Evolutionary conservation across 2,888 invertebrate species (phyloP).

Genomic region (Aspidapion aeneum): DNA sequence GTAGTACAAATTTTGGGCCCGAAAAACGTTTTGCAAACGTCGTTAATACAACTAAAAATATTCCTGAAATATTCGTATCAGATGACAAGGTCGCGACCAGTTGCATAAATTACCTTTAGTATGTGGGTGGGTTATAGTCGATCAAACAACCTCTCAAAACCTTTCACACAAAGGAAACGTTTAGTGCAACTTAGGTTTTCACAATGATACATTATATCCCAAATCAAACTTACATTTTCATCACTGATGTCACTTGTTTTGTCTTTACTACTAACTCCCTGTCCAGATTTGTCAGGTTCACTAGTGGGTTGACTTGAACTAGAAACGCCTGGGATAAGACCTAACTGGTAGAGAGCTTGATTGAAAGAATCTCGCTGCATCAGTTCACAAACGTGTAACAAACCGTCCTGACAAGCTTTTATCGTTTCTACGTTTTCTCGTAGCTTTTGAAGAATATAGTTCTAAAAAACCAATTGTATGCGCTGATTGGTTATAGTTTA

Average conservation of each 20-base stretch:
- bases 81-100: no score
- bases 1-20: no score
- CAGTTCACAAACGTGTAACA: slow-evolving; percentile 54
- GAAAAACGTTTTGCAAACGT: no score
- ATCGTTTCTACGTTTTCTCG: slow-evolving; percentile 50
- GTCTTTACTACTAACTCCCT: not conserved
- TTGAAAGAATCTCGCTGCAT: slow-evolving; percentile 62
- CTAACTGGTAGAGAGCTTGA: slow-evolving; percentile 55
- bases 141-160: no score
- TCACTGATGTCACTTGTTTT: not conserved
- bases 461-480: slow-evolving; percentile 41
- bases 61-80: no score
- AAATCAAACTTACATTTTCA: not conserved
- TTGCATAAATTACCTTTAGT: no score
- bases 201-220: no score
- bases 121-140: no score
- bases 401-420: slow-evolving; percentile 51
- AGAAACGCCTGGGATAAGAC: slow-evolving; percentile 37
- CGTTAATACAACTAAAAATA: no score
- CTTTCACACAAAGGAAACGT: no score
- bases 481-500: not conserved
- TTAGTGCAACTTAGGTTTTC: no score
- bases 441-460: slow-evolving; percentile 52
- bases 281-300: not conserved
- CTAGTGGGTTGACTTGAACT: not conserved